Conservation (phyloP, 2,797 vertebrate genomes). For the Eleutherodactylus coqui region DNA sequence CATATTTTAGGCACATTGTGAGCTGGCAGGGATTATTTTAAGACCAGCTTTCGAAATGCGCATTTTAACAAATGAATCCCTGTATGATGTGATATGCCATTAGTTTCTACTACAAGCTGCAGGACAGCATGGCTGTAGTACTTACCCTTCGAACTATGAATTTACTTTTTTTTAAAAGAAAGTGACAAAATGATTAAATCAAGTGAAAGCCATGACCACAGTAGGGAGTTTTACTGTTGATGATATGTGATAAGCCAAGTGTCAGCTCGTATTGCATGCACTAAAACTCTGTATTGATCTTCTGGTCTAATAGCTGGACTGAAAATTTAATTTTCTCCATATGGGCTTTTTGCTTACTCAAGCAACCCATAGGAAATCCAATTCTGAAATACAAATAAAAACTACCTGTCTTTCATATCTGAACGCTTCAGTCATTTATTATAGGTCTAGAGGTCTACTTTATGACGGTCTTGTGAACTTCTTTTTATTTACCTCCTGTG, state of each 20-base stretch:
- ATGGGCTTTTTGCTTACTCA: constrained; percentile 4
- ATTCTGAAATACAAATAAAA: not conserved
- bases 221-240: not conserved
- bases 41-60: no score
- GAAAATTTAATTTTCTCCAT: not conserved
- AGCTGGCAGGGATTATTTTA: no score
- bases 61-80: no score
- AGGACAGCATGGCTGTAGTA: not conserved
- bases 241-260: constrained; percentile 3
- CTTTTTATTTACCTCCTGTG: constrained; percentile 23
- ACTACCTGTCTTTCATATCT: not conserved
- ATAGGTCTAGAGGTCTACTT: not conserved
- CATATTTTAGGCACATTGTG: no score
- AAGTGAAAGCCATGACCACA: not conserved
- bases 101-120: not conserved
- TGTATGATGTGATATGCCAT: not conserved
- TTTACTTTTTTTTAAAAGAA: no score
- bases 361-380: constrained; percentile 12
- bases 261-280: not conserved
- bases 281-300: constrained; percentile 22
- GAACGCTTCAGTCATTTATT: not conserved
- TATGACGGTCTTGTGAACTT: constrained; percentile 16
- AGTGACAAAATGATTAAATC: not conserved
- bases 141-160: no score
- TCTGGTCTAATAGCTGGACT: constrained; percentile 22